Conservation (phyloP, 2,113 vertebrate genomes). For the sheep (Ovis aries) region ARS-UI_Ramb_v3.0 NC_056080.1:40322501-40323000, state of each 20-base stretch:
- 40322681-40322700: neutral
- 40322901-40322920: neutral
- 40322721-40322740: neutral
- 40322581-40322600: neutral
- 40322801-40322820: neutral
- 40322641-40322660: neutral
- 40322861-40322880: neutral
- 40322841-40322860: neutral
- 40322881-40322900: neutral
- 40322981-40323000: neutral
- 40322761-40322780: neutral
- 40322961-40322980: neutral
- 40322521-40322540: neutral
- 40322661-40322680: neutral
- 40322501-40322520: neutral
- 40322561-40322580: neutral
- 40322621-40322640: neutral
- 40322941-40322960: neutral
- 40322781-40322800: neutral
- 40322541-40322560: neutral
- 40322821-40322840: conserved; percentile 3
- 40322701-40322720: neutral
- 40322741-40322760: neutral
- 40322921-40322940: neutral
- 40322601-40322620: neutral